Evolutionary conservation across 2,797 vertebrate species (phyloP), one percentile per base, ranked within the genome.

Genomic region (Cyclopterus lumpus): DNA sequence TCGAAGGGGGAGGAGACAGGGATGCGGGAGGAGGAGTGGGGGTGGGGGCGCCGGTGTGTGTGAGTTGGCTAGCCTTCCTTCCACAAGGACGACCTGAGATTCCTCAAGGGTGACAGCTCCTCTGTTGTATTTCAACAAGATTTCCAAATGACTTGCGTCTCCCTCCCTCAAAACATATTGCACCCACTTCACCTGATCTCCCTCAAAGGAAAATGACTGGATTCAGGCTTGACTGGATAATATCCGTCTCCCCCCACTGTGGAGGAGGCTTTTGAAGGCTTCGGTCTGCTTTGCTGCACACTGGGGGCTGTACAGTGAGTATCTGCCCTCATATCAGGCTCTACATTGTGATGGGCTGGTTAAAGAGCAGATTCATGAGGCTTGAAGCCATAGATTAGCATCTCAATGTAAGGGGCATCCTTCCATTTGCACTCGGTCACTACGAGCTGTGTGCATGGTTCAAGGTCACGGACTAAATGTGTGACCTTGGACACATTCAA

Each of bases 61-160:
- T 76, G 76, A 59, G 83, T 83, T 78, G 86, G 78, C 79, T 75
- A 83, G 85, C 87, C 77, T 82, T 68, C 85, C 74, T 81, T 74
- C 82, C 84, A 89, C 91, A 94, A 94, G 92, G 92, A 93, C 93
- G 87, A 92, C 88, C 90, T 89, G 88, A 91, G 84, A 92, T 90
- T 92, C 89, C 86, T 92, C 91, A 94, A 93, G 92, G 93, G 90
- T 92, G 91, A 93, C 90, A 76, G 81, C 65, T 79, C 71, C 75
- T 72, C 57, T 79, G 60, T 87, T 75, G 87, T 89, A 78, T 90
- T 92, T 85, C 87, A 81, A 72, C 55, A 64, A 89, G 69, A 85
- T 89, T 87, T 84, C 73, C 84, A 80, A 83, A 82, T 77, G 60
- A 67, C 67, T 59, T 77, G 75, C 26, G 2, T 53, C 53, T 53